These are phyloP conservation scores for Dynastes tityus DNA, from an alignment of 2,888 invertebrate species.

Conservation along the genomic window DNA sequence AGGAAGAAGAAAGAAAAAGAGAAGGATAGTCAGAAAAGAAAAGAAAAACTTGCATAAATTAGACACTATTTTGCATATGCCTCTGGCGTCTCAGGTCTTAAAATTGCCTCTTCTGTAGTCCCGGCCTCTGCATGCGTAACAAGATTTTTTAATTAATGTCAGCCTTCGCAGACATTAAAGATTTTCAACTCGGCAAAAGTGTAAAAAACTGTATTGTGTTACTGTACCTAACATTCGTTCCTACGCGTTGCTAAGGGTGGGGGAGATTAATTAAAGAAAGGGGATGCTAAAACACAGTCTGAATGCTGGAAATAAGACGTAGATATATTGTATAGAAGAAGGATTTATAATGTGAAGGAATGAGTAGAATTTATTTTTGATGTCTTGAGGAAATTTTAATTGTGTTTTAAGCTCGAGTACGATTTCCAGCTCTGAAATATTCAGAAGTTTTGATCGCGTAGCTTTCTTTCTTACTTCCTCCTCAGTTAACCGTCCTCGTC, in stretches of 20 bases:
- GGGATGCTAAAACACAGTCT: constrained; percentile 70
- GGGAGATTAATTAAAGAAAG: constrained; percentile 71
- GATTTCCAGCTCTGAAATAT: constrained; percentile 52
- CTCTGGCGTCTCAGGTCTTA: constrained; percentile 61
- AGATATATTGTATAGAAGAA: constrained; percentile 70
- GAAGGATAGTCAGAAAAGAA: constrained; percentile 21
- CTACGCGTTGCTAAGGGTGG: constrained; percentile 68
- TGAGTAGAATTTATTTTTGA: constrained; percentile 69
- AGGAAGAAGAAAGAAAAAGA: not conserved
- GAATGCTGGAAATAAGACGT: constrained; percentile 70
- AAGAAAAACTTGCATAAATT: constrained; percentile 62
- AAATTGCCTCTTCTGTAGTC: constrained; percentile 61
- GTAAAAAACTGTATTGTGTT: constrained; percentile 69
- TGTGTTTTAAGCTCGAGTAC: constrained; percentile 60
- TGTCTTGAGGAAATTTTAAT: constrained; percentile 67
- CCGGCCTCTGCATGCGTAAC: constrained; percentile 66
- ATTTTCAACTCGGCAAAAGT: constrained; percentile 65
- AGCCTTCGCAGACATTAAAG: constrained; percentile 68
- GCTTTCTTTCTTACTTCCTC: constrained; percentile 43
- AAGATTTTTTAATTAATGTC: constrained; percentile 71
- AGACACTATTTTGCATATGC: constrained; percentile 65
- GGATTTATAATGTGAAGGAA: constrained; percentile 70
- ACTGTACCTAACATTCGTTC: constrained; percentile 69
- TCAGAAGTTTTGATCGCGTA: constrained; percentile 54
- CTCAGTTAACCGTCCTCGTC: constrained; percentile 31